Base-by-base conservation (phyloP, 2,888 invertebrate species). In the Drosophila quinaria region DNA sequence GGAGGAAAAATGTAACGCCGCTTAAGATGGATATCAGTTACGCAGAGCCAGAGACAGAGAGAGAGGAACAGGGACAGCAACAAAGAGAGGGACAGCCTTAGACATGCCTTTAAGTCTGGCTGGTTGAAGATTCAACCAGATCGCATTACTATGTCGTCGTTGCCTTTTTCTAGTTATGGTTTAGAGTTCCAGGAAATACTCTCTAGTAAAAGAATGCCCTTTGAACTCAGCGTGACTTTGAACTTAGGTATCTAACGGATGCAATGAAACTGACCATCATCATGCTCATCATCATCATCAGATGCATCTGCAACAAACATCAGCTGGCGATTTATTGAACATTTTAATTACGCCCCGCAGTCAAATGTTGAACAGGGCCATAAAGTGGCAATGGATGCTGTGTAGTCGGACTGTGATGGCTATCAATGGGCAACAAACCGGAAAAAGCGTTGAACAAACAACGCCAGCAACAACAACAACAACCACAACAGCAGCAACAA, bases 11-110 rank as follows among this genome's bases (percentile, higher is more conserved):
- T 82, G 83, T 83, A 83, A 86, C 86, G 71, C 78, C 84, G 84
- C 83, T 75, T 68, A 78, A 82, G 83, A 85, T 83, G 86, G 80
- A 82, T 83, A 83, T 85, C 86, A 82, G 83, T 83, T 83, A 83
- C 83, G 83, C 86, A 83, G 68, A 39, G 60, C 55, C 65, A 49
- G 31, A 31, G 37, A 41, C 10, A 39, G n/a, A 22, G 33, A 37
- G 31, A n/a, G 8, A 35, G 22, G 3, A 9, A 15, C 10, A 10
- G 13, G 4, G 22, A 33, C n/a, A 46, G n/a, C 8, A 29, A 8
- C 0, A 52, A n/a, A 6, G 44, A 58, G 25, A 47, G 56, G 15
- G 51, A 52, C 25, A 39, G 15, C 1, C 15, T 11, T 0, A 19
- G 25, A 10, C 25, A 15, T 25, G 39, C 11, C 52, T 52, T 35